A percentile compares a stretch with the other conserved stretches of the same genome.
Conservation (phyloP, 2,113 vertebrate genomes). For the Silurus meridionalis region DNA sequence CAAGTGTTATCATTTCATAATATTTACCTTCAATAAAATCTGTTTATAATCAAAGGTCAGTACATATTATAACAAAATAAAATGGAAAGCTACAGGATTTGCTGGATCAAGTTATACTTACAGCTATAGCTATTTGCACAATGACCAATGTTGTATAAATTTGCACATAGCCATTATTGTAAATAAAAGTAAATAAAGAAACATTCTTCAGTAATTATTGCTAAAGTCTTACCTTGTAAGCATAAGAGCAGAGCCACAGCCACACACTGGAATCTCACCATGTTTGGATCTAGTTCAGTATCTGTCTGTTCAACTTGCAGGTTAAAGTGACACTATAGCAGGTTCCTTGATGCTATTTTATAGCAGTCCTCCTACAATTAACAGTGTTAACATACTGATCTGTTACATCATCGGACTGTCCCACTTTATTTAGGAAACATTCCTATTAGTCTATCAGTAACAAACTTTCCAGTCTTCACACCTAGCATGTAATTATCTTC, state of each 20-base stretch:
- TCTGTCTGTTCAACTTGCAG: background rate
- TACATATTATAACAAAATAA: background rate
- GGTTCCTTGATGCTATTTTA: background rate
- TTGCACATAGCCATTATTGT: too few relatives aligned
- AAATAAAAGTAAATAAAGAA: background rate
- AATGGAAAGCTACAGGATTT: background rate
- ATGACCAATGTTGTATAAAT: too few relatives aligned
- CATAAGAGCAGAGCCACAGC: background rate
- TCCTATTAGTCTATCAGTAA: too few relatives aligned
- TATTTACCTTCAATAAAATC: too few relatives aligned
- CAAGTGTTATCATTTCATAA: too few relatives aligned
- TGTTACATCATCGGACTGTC: background rate
- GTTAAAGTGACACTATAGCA: background rate
- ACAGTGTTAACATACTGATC: too few relatives aligned
- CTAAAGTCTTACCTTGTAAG: background rate
- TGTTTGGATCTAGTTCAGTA: background rate
- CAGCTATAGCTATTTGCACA: background rate
- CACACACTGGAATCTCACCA: constrained; percentile 2
- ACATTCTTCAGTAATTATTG: background rate
- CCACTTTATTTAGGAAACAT: too few relatives aligned
- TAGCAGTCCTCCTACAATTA: background rate
- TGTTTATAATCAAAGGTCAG: background rate
- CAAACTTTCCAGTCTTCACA: too few relatives aligned
- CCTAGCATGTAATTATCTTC: too few relatives aligned
- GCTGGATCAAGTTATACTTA: background rate